Percentiles rank a stretch among this genome's conserved stretches.
These are phyloP conservation scores for Theodoxus fluviatilis DNA, from an alignment of 2,888 invertebrate species.

Conservation along the genomic window DNA sequence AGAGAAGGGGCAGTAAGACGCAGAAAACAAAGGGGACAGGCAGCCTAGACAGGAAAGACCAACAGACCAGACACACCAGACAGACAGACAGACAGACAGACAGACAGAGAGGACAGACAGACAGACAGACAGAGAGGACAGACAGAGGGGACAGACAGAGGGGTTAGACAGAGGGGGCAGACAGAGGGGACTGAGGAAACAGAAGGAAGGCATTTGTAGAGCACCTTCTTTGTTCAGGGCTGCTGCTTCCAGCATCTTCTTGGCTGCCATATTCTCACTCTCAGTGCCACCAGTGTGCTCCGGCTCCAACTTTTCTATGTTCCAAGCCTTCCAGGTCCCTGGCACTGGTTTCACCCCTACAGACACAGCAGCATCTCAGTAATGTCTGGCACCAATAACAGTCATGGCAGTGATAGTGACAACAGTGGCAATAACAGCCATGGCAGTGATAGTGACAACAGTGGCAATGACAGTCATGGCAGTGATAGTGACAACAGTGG, in stretches of 20 bases:
- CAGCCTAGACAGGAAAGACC: too few relatives aligned
- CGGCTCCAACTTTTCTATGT: constrained; percentile 44
- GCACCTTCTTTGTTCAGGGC: constrained; percentile 52
- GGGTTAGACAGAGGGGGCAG: neutral
- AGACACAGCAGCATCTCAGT: too few relatives aligned
- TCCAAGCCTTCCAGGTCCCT: constrained; percentile 54
- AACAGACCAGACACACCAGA: too few relatives aligned
- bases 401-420: neutral
- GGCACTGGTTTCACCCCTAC: constrained; percentile 59
- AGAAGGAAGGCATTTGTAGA: too few relatives aligned
- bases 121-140: too few relatives aligned
- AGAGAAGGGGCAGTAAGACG: too few relatives aligned
- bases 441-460: neutral
- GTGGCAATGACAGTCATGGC: neutral
- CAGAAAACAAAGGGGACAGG: too few relatives aligned
- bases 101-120: too few relatives aligned
- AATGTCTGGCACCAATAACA: neutral
- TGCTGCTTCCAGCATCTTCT: constrained; percentile 53
- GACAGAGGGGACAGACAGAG: neutral
- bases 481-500: neutral
- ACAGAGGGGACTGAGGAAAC: too few relatives aligned
- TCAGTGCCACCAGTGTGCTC: constrained; percentile 39
- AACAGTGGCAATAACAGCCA: neutral
- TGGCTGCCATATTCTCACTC: constrained; percentile 44
- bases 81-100: too few relatives aligned